Evolutionary conservation across 1,140 invertebrate species (phyloP).

Genomic region (Adelges cooleyi): DNA sequence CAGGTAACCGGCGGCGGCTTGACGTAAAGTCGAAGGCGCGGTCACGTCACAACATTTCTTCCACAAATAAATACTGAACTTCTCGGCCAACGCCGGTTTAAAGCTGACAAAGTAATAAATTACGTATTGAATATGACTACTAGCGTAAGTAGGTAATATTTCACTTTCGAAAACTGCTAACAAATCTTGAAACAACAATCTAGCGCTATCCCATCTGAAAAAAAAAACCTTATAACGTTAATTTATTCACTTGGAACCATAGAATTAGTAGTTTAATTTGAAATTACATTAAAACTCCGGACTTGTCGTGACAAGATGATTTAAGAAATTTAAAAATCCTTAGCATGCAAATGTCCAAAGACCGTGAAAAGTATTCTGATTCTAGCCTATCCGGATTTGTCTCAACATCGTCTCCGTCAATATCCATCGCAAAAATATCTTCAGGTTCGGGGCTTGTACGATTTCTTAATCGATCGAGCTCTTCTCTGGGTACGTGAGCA

Average conservation of each 20-base stretch:
- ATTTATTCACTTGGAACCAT: background rate
- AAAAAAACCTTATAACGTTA: background rate
- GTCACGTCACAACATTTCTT: slow-evolving; percentile 57
- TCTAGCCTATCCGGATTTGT: slow-evolving; percentile 37
- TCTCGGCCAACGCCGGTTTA: slow-evolving; percentile 50
- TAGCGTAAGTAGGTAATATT: slow-evolving; percentile 59
- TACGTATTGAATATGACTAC: slow-evolving; percentile 65
- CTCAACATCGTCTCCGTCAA: slow-evolving; percentile 37
- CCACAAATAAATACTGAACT: slow-evolving; percentile 63
- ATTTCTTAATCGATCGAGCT: slow-evolving; percentile 41
- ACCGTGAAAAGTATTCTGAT: slow-evolving; percentile 40
- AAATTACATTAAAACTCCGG: slow-evolving; percentile 31
- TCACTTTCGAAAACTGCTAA: slow-evolving; percentile 53
- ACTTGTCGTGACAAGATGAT: slow-evolving; percentile 37
- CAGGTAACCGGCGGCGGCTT: slow-evolving; percentile 59
- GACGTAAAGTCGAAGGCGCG: slow-evolving; percentile 50
- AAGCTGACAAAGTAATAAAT: slow-evolving; percentile 65
- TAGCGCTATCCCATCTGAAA: slow-evolving; percentile 38
- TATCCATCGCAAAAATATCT: slow-evolving; percentile 43
- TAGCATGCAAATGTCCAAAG: slow-evolving; percentile 53
- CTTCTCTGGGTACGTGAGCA: slow-evolving; percentile 48
- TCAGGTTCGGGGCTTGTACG: slow-evolving; percentile 38
- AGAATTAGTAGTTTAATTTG: background rate
- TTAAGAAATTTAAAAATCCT: slow-evolving; percentile 49
- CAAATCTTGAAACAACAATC: slow-evolving; percentile 33